Percentiles rank a stretch among this genome's conserved stretches.
Evolutionary conservation across 2,888 invertebrate species (phyloP).

Genomic region (Pimpla rufipes): DNA sequence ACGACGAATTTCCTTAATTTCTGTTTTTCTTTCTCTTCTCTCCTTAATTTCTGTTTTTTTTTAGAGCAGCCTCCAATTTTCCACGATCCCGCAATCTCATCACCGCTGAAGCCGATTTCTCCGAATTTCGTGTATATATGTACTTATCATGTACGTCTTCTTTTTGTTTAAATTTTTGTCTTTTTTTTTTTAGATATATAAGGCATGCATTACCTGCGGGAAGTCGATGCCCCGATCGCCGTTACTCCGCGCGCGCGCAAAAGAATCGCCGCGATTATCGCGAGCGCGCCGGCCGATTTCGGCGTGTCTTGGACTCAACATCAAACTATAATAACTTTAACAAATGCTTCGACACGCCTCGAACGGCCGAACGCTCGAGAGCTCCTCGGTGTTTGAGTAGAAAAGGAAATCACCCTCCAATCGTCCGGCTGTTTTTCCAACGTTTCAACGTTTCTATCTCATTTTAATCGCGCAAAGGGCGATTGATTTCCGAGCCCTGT

Average conservation of each 20-base stretch:
- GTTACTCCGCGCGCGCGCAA: constrained; percentile 10
- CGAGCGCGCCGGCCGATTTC: constrained; percentile 2
- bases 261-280: too few relatives aligned
- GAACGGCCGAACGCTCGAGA: constrained; percentile 10
- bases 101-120: constrained; percentile 1
- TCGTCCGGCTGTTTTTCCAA: too few relatives aligned
- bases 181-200: constrained; percentile 77
- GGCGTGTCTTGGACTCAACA: constrained; percentile 68
- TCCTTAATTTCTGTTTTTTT: neutral
- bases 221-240: constrained; percentile 74
- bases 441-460: too few relatives aligned
- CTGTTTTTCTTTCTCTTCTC: constrained; percentile 36
- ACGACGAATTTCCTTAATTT: constrained; percentile 12
- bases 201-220: constrained; percentile 82
- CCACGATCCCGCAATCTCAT: constrained; percentile 11
- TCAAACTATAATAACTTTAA: constrained; percentile 76
- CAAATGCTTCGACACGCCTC: constrained; percentile 75
- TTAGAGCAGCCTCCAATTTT: neutral
- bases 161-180: constrained; percentile 60
- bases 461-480: neutral
- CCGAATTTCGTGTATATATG: constrained; percentile 28
- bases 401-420: neutral
- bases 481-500: constrained; percentile 1
- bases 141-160: constrained; percentile 63
- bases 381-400: neutral